A percentile compares a stretch with the other conserved stretches of the same genome.
Evolutionary conservation across 1,140 invertebrate genomes (phyloP).

Genomic region (Anastrepha ludens): DNA sequence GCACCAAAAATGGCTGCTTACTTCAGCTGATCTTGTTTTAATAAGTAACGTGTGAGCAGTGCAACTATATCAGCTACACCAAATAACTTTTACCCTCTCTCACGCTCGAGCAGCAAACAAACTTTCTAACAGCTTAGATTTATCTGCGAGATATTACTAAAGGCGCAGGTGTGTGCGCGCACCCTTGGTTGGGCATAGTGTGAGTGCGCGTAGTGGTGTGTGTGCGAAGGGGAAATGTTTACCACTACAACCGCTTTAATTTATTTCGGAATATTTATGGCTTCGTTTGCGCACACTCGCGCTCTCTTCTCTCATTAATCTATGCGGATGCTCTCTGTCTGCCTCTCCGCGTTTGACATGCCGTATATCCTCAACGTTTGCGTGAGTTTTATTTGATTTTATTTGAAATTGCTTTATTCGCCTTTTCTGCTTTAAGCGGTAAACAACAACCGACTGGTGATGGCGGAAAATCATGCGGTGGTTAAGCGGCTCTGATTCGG

Average conservation of each 20-base stretch:
- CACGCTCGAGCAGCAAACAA: not conserved
- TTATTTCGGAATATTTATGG: not conserved
- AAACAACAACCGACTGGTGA: not conserved
- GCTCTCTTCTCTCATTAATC: not conserved
- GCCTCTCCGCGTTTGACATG: not conserved
- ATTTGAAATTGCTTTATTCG: conserved; percentile 16
- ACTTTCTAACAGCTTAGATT: conserved; percentile 2
- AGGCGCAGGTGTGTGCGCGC: not conserved
- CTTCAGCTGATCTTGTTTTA: conserved; percentile 50
- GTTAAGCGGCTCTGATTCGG: no score
- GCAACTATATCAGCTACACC: not conserved
- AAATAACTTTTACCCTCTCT: not conserved
- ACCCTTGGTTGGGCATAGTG: not conserved
- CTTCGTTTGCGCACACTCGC: not conserved
- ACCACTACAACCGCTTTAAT: not conserved
- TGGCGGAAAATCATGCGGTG: not conserved
- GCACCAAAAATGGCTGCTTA: conserved; percentile 49
- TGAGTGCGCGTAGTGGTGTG: not conserved
- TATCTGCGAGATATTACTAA: conserved; percentile 22
- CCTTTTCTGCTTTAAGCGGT: not conserved
- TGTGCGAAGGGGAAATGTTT: conserved; percentile 2
- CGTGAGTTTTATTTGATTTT: not conserved
- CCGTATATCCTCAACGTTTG: not conserved
- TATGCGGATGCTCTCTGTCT: not conserved
- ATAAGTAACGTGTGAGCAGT: not conserved